Conservation (phyloP, 2,797 vertebrate species). For the Ibycter americanus region DNA sequence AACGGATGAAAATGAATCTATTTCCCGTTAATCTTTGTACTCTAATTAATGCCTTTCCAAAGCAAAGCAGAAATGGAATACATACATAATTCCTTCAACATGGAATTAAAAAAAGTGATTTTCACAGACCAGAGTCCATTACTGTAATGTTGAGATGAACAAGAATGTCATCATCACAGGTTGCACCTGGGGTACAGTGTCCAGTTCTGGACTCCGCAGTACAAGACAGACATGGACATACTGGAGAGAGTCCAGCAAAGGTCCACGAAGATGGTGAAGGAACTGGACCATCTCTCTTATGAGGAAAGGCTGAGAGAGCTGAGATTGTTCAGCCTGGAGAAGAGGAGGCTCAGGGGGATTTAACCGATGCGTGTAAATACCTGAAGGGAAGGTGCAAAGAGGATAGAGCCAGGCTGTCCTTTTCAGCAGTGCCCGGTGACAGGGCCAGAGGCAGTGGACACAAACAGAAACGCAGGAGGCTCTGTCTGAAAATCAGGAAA, state of each 20-base stretch:
- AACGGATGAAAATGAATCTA: background rate
- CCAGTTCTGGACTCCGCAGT: background rate
- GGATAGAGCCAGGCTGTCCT: background rate
- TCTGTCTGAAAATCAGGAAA: background rate
- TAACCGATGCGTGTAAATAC: background rate
- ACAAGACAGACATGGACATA: accelerated
- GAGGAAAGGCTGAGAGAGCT: background rate
- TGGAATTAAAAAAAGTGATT: background rate
- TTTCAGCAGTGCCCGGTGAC: background rate
- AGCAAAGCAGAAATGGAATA: background rate
- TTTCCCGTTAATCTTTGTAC: background rate
- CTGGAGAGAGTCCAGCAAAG: background rate
- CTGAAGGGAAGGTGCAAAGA: background rate
- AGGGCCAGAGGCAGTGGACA: background rate
- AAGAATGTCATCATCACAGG: background rate
- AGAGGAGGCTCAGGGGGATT: background rate
- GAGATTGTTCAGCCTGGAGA: background rate
- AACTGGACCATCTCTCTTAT: background rate
- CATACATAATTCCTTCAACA: background rate
- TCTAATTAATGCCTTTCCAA: background rate
- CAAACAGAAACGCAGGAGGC: background rate
- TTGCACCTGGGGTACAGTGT: background rate
- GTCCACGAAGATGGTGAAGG: background rate
- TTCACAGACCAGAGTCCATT: background rate
- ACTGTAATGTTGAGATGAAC: background rate